Percentiles rank a stretch among this genome's conserved stretches.
phyloP scores from a whole-genome alignment of 1,140 invertebrate species.

The Neodiprion pinetum region DNA sequence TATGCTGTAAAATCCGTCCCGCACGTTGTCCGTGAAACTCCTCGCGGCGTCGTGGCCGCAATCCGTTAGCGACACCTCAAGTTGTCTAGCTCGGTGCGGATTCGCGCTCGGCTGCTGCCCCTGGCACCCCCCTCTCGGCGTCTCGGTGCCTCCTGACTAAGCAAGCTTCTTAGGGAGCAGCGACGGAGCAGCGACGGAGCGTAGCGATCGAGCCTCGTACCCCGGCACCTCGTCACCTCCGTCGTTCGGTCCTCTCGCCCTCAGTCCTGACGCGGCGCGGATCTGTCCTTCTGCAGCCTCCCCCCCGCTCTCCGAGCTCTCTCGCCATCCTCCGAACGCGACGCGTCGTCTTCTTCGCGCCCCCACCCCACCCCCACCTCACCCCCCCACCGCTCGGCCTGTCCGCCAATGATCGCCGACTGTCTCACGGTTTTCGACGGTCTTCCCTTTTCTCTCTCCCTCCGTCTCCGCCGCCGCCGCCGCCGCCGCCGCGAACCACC shows the following conservation, averaged over 20 bases:
- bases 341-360: slow-evolving; percentile 32
- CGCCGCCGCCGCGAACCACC: not conserved
- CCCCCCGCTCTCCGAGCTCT: slow-evolving; percentile 17
- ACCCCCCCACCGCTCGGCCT: slow-evolving; percentile 26
- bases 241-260: slow-evolving; percentile 37
- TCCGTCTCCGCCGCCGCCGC: slow-evolving; percentile 21
- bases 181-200: not conserved
- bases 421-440: slow-evolving; percentile 41
- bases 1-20: not conserved
- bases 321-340: slow-evolving; percentile 25
- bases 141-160: not conserved
- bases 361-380: slow-evolving; percentile 18
- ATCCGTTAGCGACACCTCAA: not conserved
- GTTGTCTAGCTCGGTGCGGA: not conserved
- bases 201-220: slow-evolving; percentile 16
- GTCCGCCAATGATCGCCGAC: slow-evolving; percentile 59
- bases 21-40: not conserved
- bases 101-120: not conserved
- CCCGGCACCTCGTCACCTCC: slow-evolving; percentile 26
- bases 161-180: not conserved
- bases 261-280: slow-evolving; percentile 47
- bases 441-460: slow-evolving; percentile 16
- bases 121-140: slow-evolving; percentile 16
- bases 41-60: not conserved
- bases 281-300: slow-evolving; percentile 52